Evolutionary conservation across 53 echinoderm and acorn worm species (phyloP).

Genomic region (Patiria pectinifera): DNA sequence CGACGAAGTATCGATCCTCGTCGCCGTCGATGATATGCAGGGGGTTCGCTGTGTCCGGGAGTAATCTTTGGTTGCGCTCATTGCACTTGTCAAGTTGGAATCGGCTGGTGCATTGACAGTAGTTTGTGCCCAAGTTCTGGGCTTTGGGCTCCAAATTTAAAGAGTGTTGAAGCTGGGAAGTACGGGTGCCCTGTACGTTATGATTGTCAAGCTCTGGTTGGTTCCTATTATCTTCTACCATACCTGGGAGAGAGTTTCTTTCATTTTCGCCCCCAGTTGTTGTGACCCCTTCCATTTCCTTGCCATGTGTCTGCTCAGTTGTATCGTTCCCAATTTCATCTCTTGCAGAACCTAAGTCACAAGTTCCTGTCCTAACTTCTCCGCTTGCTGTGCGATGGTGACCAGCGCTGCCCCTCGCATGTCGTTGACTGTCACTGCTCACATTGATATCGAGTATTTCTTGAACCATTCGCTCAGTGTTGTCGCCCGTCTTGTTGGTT

Average conservation of each 20-base stretch:
- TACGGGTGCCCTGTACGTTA: not conserved
- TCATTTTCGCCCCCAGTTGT: not conserved
- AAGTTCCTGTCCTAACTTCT: not conserved
- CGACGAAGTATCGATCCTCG: conserved; percentile 70
- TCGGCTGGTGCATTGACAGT: conserved; percentile 17
- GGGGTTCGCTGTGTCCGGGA: conserved; percentile 64
- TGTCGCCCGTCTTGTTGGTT: not conserved
- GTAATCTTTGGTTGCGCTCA: conserved; percentile 61
- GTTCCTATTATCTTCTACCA: conserved; percentile 16
- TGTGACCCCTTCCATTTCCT: not conserved
- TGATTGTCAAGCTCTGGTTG: not conserved
- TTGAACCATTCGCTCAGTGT: conserved; percentile 20
- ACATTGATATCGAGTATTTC: not conserved
- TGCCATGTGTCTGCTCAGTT: not conserved
- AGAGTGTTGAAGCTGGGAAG: not conserved
- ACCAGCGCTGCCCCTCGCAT: not conserved
- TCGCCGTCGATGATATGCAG: conserved; percentile 74
- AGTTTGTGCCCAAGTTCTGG: not conserved
- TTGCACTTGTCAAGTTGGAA: conserved; percentile 13
- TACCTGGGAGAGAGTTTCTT: conserved; percentile 33
- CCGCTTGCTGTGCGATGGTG: not conserved
- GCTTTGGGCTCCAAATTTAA: not conserved
- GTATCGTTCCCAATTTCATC: not conserved
- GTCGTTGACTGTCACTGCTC: not conserved
- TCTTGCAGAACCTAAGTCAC: not conserved